A percentile compares a stretch with the other conserved stretches of the same genome.
Conservation (phyloP, 1,140 invertebrate genomes). For the Paraescarpia echinospica region DNA sequence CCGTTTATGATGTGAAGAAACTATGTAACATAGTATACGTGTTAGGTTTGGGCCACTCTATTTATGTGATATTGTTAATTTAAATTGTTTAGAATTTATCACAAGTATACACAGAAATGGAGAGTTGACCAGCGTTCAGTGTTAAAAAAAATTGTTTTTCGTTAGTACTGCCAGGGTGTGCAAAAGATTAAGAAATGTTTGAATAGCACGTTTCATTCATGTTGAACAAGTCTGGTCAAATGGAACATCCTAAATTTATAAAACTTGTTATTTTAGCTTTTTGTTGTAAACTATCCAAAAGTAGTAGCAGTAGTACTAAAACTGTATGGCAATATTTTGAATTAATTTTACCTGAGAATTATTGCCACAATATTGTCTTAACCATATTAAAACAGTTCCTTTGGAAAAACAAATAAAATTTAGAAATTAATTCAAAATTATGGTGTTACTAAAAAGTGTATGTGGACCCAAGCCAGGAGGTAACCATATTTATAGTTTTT, state of each 20-base stretch:
- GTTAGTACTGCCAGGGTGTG: not conserved
- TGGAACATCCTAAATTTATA: not conserved
- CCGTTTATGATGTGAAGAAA: too few species aligned
- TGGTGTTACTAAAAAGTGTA: not conserved
- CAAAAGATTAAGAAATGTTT: not conserved
- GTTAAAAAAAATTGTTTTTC: not conserved
- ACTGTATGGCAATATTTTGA: too few species aligned
- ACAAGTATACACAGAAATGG: not conserved
- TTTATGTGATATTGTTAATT: not conserved
- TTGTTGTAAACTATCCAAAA: too few species aligned
- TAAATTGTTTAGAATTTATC: not conserved
- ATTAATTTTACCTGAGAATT: too few species aligned
- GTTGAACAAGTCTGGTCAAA: not conserved
- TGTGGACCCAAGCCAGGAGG: not conserved
- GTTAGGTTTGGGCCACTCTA: not conserved
- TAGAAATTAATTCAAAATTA: not conserved
- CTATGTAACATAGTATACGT: too few species aligned
- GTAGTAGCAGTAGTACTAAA: too few species aligned
- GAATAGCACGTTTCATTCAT: not conserved
- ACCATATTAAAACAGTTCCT: not conserved
- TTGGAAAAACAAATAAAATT: not conserved
- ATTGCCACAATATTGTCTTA: too few species aligned
- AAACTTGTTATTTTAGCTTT: too few species aligned
- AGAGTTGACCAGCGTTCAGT: not conserved
- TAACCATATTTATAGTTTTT: not conserved